These are phyloP conservation scores for Struthidea cinerea DNA, from an alignment of 2,113 vertebrate genomes.

Conservation along the genomic window DNA sequence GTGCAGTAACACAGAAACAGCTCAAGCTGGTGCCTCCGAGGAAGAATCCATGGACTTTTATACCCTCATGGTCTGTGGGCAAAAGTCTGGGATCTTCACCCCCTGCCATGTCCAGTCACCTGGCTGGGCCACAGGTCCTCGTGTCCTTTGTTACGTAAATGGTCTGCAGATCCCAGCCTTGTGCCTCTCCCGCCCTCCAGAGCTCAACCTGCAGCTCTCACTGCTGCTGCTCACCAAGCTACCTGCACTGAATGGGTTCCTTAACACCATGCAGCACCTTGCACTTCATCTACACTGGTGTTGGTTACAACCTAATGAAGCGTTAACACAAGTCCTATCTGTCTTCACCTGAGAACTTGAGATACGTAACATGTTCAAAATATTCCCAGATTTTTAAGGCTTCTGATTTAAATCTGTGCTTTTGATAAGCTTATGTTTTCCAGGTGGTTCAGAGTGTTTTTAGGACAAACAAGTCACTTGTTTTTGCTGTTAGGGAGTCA, in stretches of 20 bases:
- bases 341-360: background rate
- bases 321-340: background rate
- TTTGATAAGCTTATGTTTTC: background rate
- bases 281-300: background rate
- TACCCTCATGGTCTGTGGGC: background rate
- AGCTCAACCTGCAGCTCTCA: background rate
- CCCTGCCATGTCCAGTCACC: background rate
- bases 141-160: background rate
- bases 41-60: background rate
- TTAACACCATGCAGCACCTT: background rate
- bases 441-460: background rate
- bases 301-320: background rate
- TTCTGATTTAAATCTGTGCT: background rate
- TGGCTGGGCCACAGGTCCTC: background rate
- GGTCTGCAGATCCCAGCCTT: background rate
- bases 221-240: background rate
- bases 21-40: background rate
- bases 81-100: background rate
- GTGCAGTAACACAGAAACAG: background rate
- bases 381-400: background rate
- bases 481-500: background rate
- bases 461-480: background rate
- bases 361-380: background rate
- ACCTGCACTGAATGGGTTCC: background rate
- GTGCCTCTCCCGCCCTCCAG: no score